A percentile compares a stretch with the other conserved stretches of the same genome.
Evolutionary conservation across 2,888 invertebrate species (phyloP).

Genomic region (Lasioglossum marginatum): DNA sequence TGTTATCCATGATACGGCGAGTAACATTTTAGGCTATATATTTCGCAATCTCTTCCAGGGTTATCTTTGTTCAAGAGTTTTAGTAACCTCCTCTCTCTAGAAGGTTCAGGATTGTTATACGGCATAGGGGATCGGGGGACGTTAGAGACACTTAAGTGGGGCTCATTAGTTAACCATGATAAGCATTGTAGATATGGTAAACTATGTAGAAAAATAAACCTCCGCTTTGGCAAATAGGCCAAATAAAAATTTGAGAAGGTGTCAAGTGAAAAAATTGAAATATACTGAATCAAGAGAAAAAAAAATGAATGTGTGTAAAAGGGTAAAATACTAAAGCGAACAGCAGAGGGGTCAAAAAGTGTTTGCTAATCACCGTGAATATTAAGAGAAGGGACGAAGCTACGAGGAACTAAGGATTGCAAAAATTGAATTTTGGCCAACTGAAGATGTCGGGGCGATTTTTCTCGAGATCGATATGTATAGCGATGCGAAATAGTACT

Average conservation of each 20-base stretch:
- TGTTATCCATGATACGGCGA: background rate
- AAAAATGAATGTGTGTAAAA: no score
- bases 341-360: background rate
- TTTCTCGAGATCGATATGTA: background rate
- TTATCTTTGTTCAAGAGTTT: background rate
- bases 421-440: background rate
- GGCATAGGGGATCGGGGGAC: background rate
- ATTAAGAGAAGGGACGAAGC: background rate
- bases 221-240: background rate
- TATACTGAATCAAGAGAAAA: no score
- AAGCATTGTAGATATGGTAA: background rate
- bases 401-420: background rate
- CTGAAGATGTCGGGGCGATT: background rate
- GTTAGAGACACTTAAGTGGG: background rate
- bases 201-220: background rate
- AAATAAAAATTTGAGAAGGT: background rate
- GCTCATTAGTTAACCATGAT: background rate
- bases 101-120: background rate
- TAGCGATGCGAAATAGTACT: background rate
- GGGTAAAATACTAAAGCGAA: background rate
- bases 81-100: no score
- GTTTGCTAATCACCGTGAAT: background rate
- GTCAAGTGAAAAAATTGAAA: background rate
- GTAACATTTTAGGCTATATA: background rate
- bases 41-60: background rate